Percentiles rank a stretch among this genome's conserved stretches.
phyloP scores from a whole-genome alignment of 2,797 vertebrate genomes.

The Crenichthys baileyi region DNA sequence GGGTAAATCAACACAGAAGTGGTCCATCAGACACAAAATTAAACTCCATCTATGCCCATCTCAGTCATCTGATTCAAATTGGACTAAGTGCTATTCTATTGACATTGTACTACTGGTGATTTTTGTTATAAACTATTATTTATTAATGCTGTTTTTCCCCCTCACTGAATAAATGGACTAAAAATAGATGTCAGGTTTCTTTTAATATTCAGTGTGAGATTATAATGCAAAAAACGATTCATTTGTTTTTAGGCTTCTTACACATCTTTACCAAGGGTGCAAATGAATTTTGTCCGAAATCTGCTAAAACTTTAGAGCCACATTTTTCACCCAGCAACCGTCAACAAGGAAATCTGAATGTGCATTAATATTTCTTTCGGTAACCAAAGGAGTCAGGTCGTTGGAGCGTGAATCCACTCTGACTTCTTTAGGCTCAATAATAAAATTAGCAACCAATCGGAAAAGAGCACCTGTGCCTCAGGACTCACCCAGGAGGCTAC shows the following conservation, averaged over 20 bases:
- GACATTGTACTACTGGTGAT: no score
- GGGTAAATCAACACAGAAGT: neutral
- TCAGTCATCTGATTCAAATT: neutral
- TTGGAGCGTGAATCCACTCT: neutral
- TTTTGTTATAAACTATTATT: neutral
- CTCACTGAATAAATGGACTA: no score
- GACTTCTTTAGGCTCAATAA: neutral
- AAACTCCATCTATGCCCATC: no score
- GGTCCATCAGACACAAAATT: neutral
- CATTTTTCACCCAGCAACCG: conserved; percentile 27
- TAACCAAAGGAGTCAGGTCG: neutral
- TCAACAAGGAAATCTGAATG: conserved; percentile 35
- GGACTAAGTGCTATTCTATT: neutral
- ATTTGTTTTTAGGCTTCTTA: neutral
- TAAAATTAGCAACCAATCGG: conserved; percentile 49
- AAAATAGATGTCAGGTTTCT: no score
- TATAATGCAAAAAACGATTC: neutral
- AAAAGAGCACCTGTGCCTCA: conserved; percentile 50
- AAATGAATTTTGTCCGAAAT: neutral
- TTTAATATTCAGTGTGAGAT: neutral
- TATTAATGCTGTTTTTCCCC: no score
- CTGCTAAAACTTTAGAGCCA: neutral
- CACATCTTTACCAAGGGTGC: neutral
- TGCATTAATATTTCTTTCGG: conserved; percentile 14
- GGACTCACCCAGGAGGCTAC: conserved; percentile 53